A percentile compares a stretch with the other conserved stretches of the same genome.
These are phyloP conservation scores for Apocheima hispidaria DNA, from an alignment of 2,888 invertebrate genomes.

Conservation along the genomic window DNA sequence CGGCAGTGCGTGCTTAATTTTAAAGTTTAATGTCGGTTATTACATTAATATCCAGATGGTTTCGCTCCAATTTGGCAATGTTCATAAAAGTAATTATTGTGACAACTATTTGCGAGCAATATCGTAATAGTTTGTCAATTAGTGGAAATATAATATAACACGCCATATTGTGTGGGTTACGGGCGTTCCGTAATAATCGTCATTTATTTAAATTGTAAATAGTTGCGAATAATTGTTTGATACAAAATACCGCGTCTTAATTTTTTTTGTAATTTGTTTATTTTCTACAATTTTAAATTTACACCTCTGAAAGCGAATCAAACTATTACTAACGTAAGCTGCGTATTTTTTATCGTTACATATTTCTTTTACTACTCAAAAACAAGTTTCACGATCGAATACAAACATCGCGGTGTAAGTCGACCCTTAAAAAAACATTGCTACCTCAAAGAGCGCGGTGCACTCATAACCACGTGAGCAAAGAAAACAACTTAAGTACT, in stretches of 20 bases:
- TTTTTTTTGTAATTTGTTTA: not conserved
- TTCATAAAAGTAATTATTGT: slow-evolving; percentile 35
- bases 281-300: not conserved
- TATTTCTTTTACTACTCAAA: not conserved
- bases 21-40: slow-evolving; percentile 31
- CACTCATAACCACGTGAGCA: slow-evolving; percentile 57
- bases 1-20: slow-evolving; percentile 39
- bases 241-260: not conserved
- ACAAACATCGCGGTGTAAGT: slow-evolving; percentile 65
- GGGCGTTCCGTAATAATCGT: not conserved
- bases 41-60: slow-evolving; percentile 29
- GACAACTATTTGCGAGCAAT: slow-evolving; percentile 32
- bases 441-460: slow-evolving; percentile 51
- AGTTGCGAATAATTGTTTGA: not conserved
- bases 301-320: no score
- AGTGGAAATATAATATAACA: slow-evolving; percentile 44
- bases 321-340: not conserved
- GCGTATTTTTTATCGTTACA: not conserved
- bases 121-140: slow-evolving; percentile 39
- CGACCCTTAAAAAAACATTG: slow-evolving; percentile 65
- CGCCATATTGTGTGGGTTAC: not conserved
- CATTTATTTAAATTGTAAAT: not conserved
- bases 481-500: slow-evolving; percentile 56
- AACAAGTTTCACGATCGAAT: slow-evolving; percentile 60
- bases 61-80: slow-evolving; percentile 29